Evolutionary conservation across 2,888 invertebrate genomes (phyloP).

Genomic region (Pseudolycoriella hygida): DNA sequence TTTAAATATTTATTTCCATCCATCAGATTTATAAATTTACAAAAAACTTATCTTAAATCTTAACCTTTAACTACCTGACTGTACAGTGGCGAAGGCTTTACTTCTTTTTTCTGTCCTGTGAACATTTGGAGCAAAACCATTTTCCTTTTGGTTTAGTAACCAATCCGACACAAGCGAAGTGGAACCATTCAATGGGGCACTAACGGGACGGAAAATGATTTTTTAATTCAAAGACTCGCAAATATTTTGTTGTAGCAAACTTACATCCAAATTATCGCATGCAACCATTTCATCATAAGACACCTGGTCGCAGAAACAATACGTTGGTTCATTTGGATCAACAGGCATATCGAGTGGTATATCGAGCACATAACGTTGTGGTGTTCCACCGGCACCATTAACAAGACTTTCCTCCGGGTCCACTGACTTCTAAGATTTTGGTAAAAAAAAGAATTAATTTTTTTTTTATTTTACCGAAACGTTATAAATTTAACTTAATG

Average conservation of each 20-base stretch:
- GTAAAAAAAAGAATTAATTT: too few species aligned
- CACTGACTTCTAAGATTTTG: slow-evolving; percentile 18
- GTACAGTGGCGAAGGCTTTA: too few species aligned
- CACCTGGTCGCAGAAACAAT: slow-evolving; percentile 93
- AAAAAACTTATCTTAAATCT: too few species aligned
- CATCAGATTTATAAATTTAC: too few species aligned
- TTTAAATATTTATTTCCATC: too few species aligned
- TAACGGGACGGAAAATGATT: slow-evolving; percentile 9
- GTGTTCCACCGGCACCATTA: slow-evolving; percentile 29
- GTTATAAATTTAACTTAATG: too few species aligned
- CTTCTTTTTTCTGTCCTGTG: slow-evolving; percentile 63
- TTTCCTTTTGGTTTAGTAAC: slow-evolving; percentile 80
- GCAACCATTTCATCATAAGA: slow-evolving; percentile 92
- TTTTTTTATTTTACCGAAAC: too few species aligned
- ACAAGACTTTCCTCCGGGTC: slow-evolving; percentile 36
- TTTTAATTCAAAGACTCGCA: slow-evolving; percentile 2
- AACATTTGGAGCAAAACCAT: slow-evolving; percentile 90
- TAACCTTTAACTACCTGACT: too few species aligned
- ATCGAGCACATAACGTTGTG: slow-evolving; percentile 76
- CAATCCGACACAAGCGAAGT: slow-evolving; percentile 77
- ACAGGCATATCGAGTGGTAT: slow-evolving; percentile 86
- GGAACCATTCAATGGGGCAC: slow-evolving; percentile 85
- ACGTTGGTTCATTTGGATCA: slow-evolving; percentile 96
- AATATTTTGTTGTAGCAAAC: slow-evolving; percentile 1
- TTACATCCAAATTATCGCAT: slow-evolving; percentile 67